These are phyloP conservation scores for Eupsittula cactorum DNA, from an alignment of 2,113 vertebrate genomes.

Conservation along the genomic window DNA sequence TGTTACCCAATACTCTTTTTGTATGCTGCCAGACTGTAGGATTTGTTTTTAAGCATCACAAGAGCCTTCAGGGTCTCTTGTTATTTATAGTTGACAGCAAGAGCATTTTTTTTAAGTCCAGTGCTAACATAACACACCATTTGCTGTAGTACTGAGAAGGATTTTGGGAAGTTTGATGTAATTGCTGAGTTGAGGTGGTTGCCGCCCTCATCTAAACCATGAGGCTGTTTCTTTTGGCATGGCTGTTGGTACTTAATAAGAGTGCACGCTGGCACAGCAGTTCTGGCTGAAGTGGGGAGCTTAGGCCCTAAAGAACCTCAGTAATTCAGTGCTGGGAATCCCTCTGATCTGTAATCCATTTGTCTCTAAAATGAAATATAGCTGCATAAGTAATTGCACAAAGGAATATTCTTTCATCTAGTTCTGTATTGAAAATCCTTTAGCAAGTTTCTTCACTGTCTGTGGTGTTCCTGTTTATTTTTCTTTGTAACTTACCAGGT, in stretches of 20 bases:
- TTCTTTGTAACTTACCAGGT: neutral
- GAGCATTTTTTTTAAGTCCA: neutral
- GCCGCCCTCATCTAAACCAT: neutral
- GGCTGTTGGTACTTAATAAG: neutral
- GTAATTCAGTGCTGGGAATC: neutral
- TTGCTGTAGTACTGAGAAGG: neutral
- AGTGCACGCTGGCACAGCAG: neutral
- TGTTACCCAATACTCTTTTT: rapidly evolving
- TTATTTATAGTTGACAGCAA: neutral
- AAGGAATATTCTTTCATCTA: neutral
- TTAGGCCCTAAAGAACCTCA: neutral
- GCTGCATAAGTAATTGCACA: neutral
- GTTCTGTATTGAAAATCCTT: neutral
- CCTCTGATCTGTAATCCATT: neutral
- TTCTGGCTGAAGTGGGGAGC: neutral
- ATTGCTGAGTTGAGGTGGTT: neutral
- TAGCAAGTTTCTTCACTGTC: neutral
- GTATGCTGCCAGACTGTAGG: neutral
- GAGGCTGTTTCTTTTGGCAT: neutral
- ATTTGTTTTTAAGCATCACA: neutral
- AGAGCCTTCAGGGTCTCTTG: neutral
- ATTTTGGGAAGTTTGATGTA: neutral
- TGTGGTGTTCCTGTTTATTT: neutral
- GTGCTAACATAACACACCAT: rapidly evolving
- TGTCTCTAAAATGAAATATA: neutral